Evolutionary conservation across 2,888 invertebrate genomes (phyloP).

Genomic region (Eilema sororculum): DNA sequence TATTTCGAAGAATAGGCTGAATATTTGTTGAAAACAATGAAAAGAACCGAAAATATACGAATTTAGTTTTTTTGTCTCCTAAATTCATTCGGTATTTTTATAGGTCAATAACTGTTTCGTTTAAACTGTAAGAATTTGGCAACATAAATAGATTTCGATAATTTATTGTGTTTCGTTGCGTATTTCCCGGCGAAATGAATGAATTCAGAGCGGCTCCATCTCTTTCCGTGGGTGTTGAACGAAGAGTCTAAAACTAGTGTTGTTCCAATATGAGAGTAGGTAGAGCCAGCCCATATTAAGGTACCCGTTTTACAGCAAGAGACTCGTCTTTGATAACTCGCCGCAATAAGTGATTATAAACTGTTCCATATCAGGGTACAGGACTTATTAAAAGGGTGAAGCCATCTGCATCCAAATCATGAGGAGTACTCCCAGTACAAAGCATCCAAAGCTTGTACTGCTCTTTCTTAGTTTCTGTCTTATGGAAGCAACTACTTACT

Average conservation of each 20-base stretch:
- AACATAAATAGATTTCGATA: not conserved
- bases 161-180: not conserved
- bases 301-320: no score
- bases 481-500: not conserved
- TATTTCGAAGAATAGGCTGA: slow-evolving; percentile 28
- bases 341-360: no score
- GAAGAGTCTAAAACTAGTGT: not conserved
- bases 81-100: slow-evolving; percentile 23
- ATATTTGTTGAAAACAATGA: slow-evolving; percentile 37
- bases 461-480: not conserved
- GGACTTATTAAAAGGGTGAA: no score
- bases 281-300: not conserved
- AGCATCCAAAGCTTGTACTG: no score
- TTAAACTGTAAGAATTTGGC: not conserved
- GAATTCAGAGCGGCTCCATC: not conserved
- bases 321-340: no score
- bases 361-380: no score
- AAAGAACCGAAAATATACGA: not conserved
- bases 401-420: no score
- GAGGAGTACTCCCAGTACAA: no score
- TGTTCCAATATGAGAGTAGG: not conserved
- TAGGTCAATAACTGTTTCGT: slow-evolving; percentile 29
- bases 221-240: not conserved
- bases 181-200: not conserved
- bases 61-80: slow-evolving; percentile 31